phyloP scores from a whole-genome alignment of 2,797 vertebrate species.

The Hemibagrus guttatus region DNA sequence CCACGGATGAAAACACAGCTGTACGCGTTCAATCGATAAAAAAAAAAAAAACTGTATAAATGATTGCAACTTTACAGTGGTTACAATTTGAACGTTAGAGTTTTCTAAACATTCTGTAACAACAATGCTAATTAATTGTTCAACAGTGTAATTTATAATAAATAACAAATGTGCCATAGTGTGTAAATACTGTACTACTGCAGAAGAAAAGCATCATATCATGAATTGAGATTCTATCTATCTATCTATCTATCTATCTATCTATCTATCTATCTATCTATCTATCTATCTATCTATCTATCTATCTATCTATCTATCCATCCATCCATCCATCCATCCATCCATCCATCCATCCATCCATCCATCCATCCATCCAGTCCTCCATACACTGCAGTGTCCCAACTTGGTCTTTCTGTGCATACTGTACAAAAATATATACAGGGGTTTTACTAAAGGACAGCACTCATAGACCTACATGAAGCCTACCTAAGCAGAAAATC shows the following conservation, averaged over 20 bases:
- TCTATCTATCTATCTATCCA: too few species aligned
- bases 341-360: too few species aligned
- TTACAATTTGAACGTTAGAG: not conserved
- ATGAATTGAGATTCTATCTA: not conserved
- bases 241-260: too few species aligned
- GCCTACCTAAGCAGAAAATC: not conserved
- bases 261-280: too few species aligned
- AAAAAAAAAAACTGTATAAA: not conserved
- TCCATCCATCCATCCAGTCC: not conserved
- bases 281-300: too few species aligned
- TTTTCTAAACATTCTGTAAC: not conserved
- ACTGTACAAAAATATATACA: not conserved
- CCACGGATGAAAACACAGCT: conserved; percentile 8
- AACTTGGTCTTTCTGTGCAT: not conserved
- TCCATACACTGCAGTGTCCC: not conserved
- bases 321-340: too few species aligned
- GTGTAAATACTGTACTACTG: not conserved
- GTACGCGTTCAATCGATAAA: conserved; percentile 2
- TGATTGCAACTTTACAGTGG: not conserved
- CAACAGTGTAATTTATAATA: not conserved
- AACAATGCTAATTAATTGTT: not conserved
- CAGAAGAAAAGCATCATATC: not conserved
- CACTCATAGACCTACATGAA: not conserved
- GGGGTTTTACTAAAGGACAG: not conserved
- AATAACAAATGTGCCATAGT: not conserved